These are phyloP conservation scores for Xiphophorus couchianus DNA, from an alignment of 2,113 vertebrate genomes.

Conservation along the genomic window DNA sequence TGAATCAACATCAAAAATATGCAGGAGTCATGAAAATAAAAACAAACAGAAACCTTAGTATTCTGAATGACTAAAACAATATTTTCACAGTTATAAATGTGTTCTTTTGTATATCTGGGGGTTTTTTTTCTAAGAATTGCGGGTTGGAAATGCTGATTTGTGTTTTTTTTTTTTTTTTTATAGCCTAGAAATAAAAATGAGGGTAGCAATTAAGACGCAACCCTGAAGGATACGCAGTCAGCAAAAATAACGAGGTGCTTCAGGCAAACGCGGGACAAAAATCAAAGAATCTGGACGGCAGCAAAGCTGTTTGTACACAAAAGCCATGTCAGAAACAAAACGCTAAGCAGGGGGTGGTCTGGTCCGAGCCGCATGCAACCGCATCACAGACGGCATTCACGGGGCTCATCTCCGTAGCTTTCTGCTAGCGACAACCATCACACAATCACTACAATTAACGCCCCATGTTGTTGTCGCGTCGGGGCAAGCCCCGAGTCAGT, in stretches of 20 bases:
- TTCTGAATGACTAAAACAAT: too few relatives aligned
- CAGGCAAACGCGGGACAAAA: background rate
- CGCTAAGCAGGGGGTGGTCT: slow-evolving; percentile 18
- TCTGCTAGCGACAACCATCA: slow-evolving; percentile 19
- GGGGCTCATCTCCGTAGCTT: slow-evolving; percentile 26
- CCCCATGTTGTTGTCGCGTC: slow-evolving; percentile 13
- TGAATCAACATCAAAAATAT: background rate
- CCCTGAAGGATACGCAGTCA: background rate
- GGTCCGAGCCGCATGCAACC: slow-evolving; percentile 13
- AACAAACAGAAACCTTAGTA: background rate
- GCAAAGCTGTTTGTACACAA: background rate
- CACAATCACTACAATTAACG: slow-evolving; percentile 30
- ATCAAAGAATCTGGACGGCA: background rate
- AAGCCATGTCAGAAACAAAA: slow-evolving; percentile 29
- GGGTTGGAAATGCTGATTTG: background rate
- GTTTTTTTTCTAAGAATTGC: background rate
- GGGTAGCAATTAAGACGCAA: background rate
- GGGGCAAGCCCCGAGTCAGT: slow-evolving; percentile 2
- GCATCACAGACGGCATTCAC: slow-evolving; percentile 35
- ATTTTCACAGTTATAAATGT: too few relatives aligned
- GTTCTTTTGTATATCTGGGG: too few relatives aligned
- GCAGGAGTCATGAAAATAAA: background rate
- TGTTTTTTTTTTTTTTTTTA: background rate
- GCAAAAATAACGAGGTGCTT: background rate
- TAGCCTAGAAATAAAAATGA: background rate